A percentile compares a stretch with the other conserved stretches of the same genome.
These are phyloP conservation scores for Gasteruption jaculator DNA, from an alignment of 2,888 invertebrate genomes.

Conservation along the genomic window DNA sequence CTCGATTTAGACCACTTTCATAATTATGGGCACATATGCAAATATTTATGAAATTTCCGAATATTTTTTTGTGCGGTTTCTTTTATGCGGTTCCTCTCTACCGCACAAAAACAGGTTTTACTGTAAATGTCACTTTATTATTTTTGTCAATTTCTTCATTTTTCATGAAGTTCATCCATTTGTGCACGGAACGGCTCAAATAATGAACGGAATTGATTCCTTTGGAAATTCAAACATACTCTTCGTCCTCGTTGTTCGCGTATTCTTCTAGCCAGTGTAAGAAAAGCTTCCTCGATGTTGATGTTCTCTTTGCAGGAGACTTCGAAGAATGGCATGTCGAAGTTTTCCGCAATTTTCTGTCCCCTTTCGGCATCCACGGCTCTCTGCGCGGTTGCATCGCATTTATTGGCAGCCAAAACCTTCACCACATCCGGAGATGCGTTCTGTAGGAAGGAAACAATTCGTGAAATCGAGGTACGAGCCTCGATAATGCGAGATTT, in stretches of 20 bases:
- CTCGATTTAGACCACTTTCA: too few relatives aligned
- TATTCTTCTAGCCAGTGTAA: slow-evolving; percentile 77
- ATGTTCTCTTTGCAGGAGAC: slow-evolving; percentile 84
- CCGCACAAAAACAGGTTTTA: too few relatives aligned
- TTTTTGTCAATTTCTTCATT: background rate
- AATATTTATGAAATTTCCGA: too few relatives aligned
- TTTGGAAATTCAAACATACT: slow-evolving; percentile 55
- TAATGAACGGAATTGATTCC: too few relatives aligned
- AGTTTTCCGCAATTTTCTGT: slow-evolving; percentile 82
- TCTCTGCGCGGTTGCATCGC: slow-evolving; percentile 71
- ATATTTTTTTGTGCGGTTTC: too few relatives aligned
- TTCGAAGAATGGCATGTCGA: slow-evolving; percentile 85
- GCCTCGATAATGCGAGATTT: too few relatives aligned
- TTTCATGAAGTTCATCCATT: slow-evolving; percentile 1
- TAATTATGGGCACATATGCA: too few relatives aligned
- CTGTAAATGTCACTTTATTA: background rate
- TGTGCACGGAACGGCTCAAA: background rate
- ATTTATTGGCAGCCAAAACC: slow-evolving; percentile 82
- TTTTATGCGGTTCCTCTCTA: too few relatives aligned
- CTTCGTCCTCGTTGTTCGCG: slow-evolving; percentile 74
- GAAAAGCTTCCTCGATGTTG: slow-evolving; percentile 79
- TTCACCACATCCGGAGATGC: slow-evolving; percentile 84
- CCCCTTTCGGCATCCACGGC: slow-evolving; percentile 76
- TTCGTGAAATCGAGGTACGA: too few relatives aligned
- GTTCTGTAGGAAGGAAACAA: slow-evolving; percentile 63